Evolutionary conservation across 2,797 vertebrate species (phyloP), one percentile per base, ranked within the genome.

Genomic region (Heteromormyrus szaboi): DNA sequence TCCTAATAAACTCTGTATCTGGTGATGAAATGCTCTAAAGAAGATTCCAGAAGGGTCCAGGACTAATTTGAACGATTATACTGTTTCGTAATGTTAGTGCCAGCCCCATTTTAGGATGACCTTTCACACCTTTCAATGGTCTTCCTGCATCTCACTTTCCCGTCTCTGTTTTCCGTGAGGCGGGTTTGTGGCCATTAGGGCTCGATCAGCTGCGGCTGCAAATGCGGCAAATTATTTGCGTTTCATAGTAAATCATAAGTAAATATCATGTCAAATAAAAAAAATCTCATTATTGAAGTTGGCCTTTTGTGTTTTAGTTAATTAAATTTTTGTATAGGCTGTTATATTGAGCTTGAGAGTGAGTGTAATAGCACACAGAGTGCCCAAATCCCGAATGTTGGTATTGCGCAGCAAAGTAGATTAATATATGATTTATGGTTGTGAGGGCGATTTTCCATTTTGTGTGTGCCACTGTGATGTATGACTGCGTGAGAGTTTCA

Each of bases 381-480:
- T 19, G 88, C 48, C 81, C 87, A 89, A 90, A 91, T 92, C 86
- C 88, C 56, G 88, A 68, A 85, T 87, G 89, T 89, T 90, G 88
- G 87, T 87, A 89, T 56, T 25, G 54, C 12, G 72, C 85, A 59
- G 88, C 72, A 91, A 91, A 90, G 88, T 91, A 90, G 90, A 91
- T 91, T 91, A 92, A 90, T 91, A 79, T 83, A 46, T 92, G 91
- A 92, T 93, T 93, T 91, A 92, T 92, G 89, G 88, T 65, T 29
- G 87, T 50, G 84, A 22, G 88, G 87, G 91, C 84, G 87, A 88
- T 90, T 91, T 92, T 90, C 89, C 89, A 91, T 92, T 92, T 92
- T 93, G 90, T 91, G 84, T 86, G 85, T 91, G 93, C 91, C 91
- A 92, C 87, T 4, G 1, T 92, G 91, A 93, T 91, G 90, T 91